phyloP scores from a whole-genome alignment of 2,888 invertebrate species.

The Aspidiotus destructor region DNA sequence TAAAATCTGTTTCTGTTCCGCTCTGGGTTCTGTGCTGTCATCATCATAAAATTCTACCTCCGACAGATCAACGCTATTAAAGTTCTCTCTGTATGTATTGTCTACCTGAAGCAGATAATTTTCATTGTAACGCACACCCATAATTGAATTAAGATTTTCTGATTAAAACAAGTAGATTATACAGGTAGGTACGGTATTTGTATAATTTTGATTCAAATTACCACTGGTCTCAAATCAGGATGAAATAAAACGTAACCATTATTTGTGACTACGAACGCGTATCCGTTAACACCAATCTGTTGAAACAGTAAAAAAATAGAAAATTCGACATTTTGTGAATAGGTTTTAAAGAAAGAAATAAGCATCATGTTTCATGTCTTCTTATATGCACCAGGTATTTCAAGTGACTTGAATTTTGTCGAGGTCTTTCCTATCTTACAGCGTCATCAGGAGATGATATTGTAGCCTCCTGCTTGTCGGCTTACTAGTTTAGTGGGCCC shows the following conservation, averaged over 20 bases:
- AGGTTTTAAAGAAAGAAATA: not conserved
- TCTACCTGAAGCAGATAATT: conserved; percentile 44
- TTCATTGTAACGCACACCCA: not conserved
- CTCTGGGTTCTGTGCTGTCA: conserved; percentile 55
- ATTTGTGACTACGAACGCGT: conserved; percentile 92
- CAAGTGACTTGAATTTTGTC: too few relatives aligned
- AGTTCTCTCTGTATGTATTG: conserved; percentile 71
- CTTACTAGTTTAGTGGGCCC: too few relatives aligned
- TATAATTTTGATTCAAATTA: conserved; percentile 45
- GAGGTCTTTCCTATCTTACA: too few relatives aligned
- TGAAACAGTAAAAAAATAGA: conserved; percentile 39
- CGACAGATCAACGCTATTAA: conserved; percentile 89
- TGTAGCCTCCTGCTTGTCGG: too few relatives aligned
- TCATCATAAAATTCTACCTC: conserved; percentile 83
- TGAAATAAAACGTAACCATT: conserved; percentile 92
- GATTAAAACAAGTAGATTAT: not conserved
- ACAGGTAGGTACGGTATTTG: not conserved
- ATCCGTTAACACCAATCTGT: conserved; percentile 90
- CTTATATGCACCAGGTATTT: too few relatives aligned
- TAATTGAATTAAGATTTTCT: too few relatives aligned
- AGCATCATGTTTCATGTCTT: too few relatives aligned
- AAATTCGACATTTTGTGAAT: not conserved
- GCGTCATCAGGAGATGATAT: too few relatives aligned
- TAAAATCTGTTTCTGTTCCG: too few relatives aligned
- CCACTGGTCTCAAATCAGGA: conserved; percentile 82